Evolutionary conservation across 2,888 invertebrate species (phyloP), one percentile per base, ranked within the genome.

Genomic region (Tenthredo scrophulariae): DNA sequence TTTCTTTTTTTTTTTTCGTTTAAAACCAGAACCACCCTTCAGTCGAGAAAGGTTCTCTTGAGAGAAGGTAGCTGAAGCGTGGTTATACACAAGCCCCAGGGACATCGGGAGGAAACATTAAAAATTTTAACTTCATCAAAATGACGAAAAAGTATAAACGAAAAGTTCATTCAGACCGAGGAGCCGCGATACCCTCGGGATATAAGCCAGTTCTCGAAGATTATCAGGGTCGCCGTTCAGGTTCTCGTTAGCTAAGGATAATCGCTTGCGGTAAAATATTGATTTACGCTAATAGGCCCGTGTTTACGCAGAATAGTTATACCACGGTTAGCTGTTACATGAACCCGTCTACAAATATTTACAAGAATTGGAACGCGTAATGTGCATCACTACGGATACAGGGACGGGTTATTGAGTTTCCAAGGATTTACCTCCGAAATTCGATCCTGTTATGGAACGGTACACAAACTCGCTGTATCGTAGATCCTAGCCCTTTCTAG

Each of bases 281-380:
- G 79, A 62, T 62, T 22, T 33, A 22, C 58, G 62, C 62, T 62
- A 80, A 62, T 62, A 22, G 79, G 62, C 40, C 15, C 40, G 37
- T 80, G 79, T 62, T 80, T 80, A 15, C 58, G 29, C 15, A 62
- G 22, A 80, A 80, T 37, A 37, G 77, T 77, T 54, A 50, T 50
- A 77, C 50, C 72, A 40, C 72, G 40, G 40, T 72, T 40, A 72
- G 10, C 22, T 43, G 50, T 7, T 29, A 50, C 29, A 33, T 46
- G 54, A 77, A 77, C 29, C 13, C 18, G 33, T 5, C 50, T 50
- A 54, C 77, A 54, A 77, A 77, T 77, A 54, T 77, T 77, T 50
- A 54, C 77, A 77, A 54, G 54, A 50, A 40, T 77, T 29, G 18
- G 29, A 15, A 4, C 75, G 29, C 72, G 43, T 26, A 33, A 18